phyloP scores from a whole-genome alignment of 2,797 vertebrate species.

The Toxotes lorentzi region DNA sequence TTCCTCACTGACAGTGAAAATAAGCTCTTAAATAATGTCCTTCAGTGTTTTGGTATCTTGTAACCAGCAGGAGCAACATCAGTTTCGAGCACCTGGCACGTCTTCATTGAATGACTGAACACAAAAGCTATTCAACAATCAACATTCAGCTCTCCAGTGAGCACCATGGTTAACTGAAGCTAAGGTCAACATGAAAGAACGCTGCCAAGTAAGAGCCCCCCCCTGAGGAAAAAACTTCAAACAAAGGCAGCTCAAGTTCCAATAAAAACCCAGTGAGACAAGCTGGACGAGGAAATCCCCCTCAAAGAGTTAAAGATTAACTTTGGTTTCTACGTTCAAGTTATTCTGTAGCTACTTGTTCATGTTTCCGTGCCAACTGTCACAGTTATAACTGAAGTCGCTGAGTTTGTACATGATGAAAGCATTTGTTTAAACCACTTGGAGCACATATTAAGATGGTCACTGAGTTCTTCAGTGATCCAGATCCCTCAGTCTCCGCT shows the following conservation, averaged over 20 bases:
- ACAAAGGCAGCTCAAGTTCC: constrained; percentile 55
- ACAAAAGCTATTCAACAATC: constrained; percentile 60
- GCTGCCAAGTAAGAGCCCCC: background rate
- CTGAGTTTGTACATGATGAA: constrained; percentile 8
- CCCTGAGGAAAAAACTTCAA: constrained; percentile 11
- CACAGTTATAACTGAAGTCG: background rate
- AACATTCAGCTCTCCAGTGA: constrained; percentile 23
- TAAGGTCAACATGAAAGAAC: constrained; percentile 19
- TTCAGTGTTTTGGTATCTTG: constrained; percentile 48
- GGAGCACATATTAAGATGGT: constrained; percentile 14
- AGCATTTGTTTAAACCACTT: constrained; percentile 19
- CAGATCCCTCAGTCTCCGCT: constrained; percentile 38
- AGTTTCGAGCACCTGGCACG: constrained; percentile 47
- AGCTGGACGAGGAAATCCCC: constrained; percentile 36
- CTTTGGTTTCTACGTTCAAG: background rate
- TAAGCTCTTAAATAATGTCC: constrained; percentile 48
- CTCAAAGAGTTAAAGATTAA: constrained; percentile 50
- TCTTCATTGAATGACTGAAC: constrained; percentile 58
- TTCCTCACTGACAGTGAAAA: constrained; percentile 63
- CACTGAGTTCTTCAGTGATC: constrained; percentile 41
- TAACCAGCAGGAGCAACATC: constrained; percentile 31
- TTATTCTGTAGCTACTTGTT: constrained; percentile 18
- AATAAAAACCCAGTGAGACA: constrained; percentile 4
- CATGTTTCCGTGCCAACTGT: constrained; percentile 21
- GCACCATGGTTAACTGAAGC: constrained; percentile 14